phyloP scores from a whole-genome alignment of 2,888 invertebrate species.

The Melipona bicolor region DNA sequence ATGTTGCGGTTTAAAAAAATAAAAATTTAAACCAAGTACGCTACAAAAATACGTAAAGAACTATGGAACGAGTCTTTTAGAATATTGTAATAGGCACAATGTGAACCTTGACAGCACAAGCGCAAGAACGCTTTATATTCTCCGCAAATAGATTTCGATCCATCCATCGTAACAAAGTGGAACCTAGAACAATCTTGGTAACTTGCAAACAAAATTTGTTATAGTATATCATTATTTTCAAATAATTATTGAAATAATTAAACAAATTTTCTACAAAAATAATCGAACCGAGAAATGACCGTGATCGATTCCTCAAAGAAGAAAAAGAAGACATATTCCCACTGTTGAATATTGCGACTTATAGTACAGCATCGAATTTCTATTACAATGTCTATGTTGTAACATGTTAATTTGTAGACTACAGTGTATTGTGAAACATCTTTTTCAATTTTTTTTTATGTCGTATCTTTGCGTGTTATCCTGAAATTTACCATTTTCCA shows the following conservation, averaged over 20 bases:
- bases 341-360: not conserved
- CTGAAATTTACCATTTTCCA: slow-evolving; percentile 17
- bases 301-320: not conserved
- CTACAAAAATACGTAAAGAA: not conserved
- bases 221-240: too few relatives aligned
- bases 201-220: not conserved
- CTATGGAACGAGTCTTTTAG: not conserved
- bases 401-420: not conserved
- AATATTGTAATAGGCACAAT: not conserved
- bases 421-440: not conserved
- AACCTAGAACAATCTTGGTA: slow-evolving; percentile 16
- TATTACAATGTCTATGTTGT: not conserved
- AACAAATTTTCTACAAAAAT: too few relatives aligned
- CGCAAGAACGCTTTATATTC: not conserved
- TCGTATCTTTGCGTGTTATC: slow-evolving; percentile 3
- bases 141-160: slow-evolving; percentile 20
- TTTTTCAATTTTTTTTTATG: slow-evolving; percentile 25
- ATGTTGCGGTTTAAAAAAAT: not conserved
- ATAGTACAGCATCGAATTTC: too few relatives aligned
- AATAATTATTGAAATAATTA: too few relatives aligned
- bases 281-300: not conserved
- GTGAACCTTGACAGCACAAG: slow-evolving; percentile 32
- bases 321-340: not conserved
- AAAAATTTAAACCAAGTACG: not conserved
- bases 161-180: slow-evolving; percentile 2